phyloP scores from a whole-genome alignment of 2,888 invertebrate genomes.

The Drosophila yooni region DNA sequence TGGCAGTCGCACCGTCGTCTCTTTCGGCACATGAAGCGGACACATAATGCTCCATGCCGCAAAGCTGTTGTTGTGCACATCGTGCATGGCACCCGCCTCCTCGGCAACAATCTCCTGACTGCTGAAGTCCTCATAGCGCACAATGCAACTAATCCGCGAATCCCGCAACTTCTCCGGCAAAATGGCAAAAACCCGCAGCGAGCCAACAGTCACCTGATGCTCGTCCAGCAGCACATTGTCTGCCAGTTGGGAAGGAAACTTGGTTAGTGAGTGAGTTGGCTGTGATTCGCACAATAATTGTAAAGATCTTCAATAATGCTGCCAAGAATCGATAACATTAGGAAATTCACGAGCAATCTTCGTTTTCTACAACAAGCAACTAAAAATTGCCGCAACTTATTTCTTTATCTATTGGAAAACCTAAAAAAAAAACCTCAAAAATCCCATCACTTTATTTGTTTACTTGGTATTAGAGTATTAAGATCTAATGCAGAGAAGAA shows the following conservation, averaged over 20 bases:
- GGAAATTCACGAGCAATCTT: neutral
- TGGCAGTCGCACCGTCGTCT: conserved; percentile 66
- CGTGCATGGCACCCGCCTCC: conserved; percentile 84
- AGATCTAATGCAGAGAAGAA: no score
- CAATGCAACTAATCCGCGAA: conserved; percentile 72
- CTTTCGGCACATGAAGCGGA: conserved; percentile 67
- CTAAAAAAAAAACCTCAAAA: no score
- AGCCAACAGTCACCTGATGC: conserved; percentile 61
- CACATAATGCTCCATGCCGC: conserved; percentile 85
- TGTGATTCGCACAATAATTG: neutral
- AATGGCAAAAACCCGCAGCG: conserved; percentile 80
- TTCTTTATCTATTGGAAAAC: neutral
- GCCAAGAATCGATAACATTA: neutral
- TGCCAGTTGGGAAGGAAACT: conserved; percentile 4
- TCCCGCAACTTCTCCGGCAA: conserved; percentile 71
- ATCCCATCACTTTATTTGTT: no score
- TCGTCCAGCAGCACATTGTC: conserved; percentile 58
- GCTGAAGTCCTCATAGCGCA: conserved; percentile 77
- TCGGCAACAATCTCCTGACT: conserved; percentile 75
- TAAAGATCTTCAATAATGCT: neutral
- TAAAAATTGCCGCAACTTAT: neutral
- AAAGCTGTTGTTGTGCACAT: conserved; percentile 85
- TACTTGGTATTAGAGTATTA: no score
- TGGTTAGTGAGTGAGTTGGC: neutral
- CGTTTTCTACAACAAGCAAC: no score